phyloP scores from a whole-genome alignment of 1,140 invertebrate species.

The Lepidurus apus region DNA sequence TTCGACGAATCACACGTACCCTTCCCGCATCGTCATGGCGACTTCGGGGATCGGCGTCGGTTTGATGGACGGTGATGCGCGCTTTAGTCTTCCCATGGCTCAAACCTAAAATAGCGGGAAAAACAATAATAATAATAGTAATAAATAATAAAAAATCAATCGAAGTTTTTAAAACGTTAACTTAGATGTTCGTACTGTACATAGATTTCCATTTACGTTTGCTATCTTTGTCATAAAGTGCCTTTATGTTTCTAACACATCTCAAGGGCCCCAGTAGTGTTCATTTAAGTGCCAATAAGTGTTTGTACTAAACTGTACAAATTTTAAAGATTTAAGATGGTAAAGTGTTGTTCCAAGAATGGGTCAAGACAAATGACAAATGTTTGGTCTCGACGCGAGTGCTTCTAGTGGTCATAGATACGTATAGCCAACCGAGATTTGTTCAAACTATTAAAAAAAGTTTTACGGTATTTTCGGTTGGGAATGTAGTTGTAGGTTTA shows the following conservation, averaged over 20 bases:
- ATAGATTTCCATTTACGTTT: neutral
- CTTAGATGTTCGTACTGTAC: neutral
- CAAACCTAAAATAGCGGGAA: neutral
- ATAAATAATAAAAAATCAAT: neutral
- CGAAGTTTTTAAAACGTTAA: too few species aligned
- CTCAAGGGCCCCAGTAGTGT: too few species aligned
- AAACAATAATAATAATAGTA: neutral
- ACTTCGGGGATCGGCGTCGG: neutral
- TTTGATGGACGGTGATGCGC: neutral
- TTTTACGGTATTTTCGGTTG: neutral
- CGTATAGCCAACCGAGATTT: neutral
- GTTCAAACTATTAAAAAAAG: neutral
- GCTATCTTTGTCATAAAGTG: too few species aligned
- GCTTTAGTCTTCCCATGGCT: slow-evolving; percentile 17
- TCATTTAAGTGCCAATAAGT: neutral
- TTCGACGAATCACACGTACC: neutral
- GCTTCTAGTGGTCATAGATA: slow-evolving; percentile 19
- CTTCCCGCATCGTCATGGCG: neutral
- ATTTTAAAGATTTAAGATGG: neutral
- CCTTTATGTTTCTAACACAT: too few species aligned
- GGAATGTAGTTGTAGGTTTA: neutral
- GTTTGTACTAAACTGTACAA: neutral
- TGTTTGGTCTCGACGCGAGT: neutral
- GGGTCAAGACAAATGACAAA: neutral
- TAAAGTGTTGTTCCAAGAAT: neutral